phyloP scores from a whole-genome alignment of 2,797 vertebrate genomes.

The Oryzias sinensis region DNA sequence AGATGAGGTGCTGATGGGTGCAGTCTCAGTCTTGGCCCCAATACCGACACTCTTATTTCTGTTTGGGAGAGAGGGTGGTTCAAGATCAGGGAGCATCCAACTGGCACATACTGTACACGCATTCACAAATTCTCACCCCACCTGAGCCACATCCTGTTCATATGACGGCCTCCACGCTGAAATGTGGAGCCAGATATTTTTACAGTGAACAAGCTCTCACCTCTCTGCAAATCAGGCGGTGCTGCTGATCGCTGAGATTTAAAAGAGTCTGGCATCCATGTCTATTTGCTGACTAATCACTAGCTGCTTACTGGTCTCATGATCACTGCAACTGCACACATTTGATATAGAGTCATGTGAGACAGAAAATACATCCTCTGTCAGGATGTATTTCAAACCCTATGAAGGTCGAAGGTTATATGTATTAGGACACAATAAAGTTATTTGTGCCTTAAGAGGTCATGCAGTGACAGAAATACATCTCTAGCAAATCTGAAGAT shows the following conservation, averaged over 20 bases:
- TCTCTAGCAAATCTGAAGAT: not conserved
- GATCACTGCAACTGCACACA: constrained; percentile 20
- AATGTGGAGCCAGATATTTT: constrained; percentile 55
- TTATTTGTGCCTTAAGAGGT: not conserved
- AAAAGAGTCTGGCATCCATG: constrained; percentile 18
- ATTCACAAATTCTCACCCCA: constrained; percentile 32
- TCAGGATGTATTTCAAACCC: not conserved
- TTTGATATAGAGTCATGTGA: constrained; percentile 1
- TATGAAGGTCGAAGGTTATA: not conserved
- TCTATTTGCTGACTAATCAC: constrained; percentile 19
- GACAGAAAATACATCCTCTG: not conserved
- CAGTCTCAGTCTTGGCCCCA: constrained; percentile 40
- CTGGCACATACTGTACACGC: constrained; percentile 23
- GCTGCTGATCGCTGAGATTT: constrained; percentile 37
- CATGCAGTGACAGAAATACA: not conserved
- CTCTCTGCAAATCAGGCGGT: constrained; percentile 47
- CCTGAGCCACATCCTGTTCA: constrained; percentile 40
- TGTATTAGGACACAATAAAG: not conserved
- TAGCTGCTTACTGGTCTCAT: constrained; percentile 34
- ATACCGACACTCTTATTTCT: constrained; percentile 44
- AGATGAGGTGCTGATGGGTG: constrained; percentile 40
- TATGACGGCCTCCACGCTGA: constrained; percentile 41
- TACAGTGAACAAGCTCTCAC: constrained; percentile 66
- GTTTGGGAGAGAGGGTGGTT: constrained; percentile 26
- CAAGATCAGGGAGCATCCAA: constrained; percentile 24